Evolutionary conservation across 2,888 invertebrate genomes (phyloP).

Genomic region (Mythimna albipuncta): DNA sequence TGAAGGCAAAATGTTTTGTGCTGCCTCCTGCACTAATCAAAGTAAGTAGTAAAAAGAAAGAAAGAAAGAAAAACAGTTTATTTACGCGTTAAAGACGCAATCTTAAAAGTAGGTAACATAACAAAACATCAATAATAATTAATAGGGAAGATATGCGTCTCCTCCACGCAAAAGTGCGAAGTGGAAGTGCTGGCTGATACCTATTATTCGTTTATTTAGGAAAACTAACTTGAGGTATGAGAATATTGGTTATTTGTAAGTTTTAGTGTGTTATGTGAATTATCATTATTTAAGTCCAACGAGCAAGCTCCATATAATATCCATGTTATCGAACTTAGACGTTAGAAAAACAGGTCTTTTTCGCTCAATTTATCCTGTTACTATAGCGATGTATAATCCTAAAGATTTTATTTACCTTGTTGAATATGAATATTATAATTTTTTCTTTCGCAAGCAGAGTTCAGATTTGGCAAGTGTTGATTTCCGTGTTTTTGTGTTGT

Average conservation of each 20-base stretch:
- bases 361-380: slow-evolving; percentile 1
- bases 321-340: background rate
- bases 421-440: background rate
- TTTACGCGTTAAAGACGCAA: too few species aligned
- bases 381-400: background rate
- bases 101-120: too few species aligned
- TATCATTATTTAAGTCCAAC: background rate
- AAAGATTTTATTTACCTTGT: background rate
- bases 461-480: background rate
- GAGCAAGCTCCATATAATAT: background rate
- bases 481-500: background rate
- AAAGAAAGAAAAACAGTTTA: too few species aligned
- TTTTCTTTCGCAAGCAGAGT: background rate
- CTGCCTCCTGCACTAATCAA: slow-evolving; percentile 78
- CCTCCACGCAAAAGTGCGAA: too few species aligned
- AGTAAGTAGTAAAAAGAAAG: too few species aligned
- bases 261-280: background rate
- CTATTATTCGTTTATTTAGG: background rate
- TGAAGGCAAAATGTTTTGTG: slow-evolving; percentile 80
- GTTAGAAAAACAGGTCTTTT: background rate
- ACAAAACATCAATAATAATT: too few species aligned
- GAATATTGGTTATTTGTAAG: background rate
- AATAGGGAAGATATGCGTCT: too few species aligned
- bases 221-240: background rate
- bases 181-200: too few species aligned